Base-by-base conservation (phyloP, 2,888 invertebrate genomes). In the Plagodis dolabraria region DNA sequence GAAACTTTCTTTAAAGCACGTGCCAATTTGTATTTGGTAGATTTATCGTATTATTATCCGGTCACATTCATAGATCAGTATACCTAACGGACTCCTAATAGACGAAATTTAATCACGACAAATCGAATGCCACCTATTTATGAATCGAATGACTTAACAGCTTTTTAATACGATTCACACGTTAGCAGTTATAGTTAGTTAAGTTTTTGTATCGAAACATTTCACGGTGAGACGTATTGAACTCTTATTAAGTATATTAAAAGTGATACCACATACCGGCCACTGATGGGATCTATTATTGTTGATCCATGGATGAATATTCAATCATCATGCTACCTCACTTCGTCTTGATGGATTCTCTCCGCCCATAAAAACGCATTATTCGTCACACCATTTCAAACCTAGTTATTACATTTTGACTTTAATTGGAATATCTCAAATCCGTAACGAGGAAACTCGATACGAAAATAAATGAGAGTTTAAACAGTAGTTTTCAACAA, bases 121-220 rank as follows among this genome's bases (percentile, higher is more conserved):
- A 90, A 88, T 87, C 89, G 92, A 92, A 92, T 90, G 91, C 88
- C 86, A 92, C 87, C 87, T 90, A 90, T 90, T 92, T 91, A 91
- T 92, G 91, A 91, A 89, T 76, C 83, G 89, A 83, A 91, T 92
- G 92, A 92, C 92, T 92, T 82, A 88, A 92, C 92, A 92, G 75
- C 82, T 91, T 92, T 92, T 92, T 92, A 91, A 92, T 92, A 92
- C 91, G 91, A 90, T 92, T 92, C 92, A 92, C 92, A 92, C 92
- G 92, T 92, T 89, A 86, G 87, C 87, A 80, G 88, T 89, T 92
- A 92, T 92, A 90, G 87, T 89, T 87, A 89, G 91, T 89, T 89
- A 88, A 90, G 90, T 92, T 92, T 92, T 92, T 92, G 80, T 90
- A 85, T 83, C 88, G 85, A 83, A 82, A 89, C 91, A 90, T 92